phyloP scores from a whole-genome alignment of 2,113 vertebrate species.

The Cyphomyrus plagiostoma region DNA sequence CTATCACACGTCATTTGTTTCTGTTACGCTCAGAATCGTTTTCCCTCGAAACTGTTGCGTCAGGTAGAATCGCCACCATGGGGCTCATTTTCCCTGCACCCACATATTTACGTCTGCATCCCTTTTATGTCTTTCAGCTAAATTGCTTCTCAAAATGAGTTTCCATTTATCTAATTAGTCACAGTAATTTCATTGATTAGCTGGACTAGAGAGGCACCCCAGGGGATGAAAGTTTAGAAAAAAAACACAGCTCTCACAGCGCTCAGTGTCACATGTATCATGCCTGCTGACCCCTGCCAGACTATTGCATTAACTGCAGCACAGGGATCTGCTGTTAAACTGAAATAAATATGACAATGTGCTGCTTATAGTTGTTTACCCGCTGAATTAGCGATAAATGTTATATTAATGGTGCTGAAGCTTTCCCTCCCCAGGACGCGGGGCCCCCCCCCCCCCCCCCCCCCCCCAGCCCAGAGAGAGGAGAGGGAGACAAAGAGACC shows the following conservation, averaged over 20 bases:
- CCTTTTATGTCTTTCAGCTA: neutral
- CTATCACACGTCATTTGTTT: neutral
- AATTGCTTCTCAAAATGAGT: conserved; percentile 15
- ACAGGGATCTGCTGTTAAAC: neutral
- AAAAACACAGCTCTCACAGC: neutral
- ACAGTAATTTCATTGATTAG: conserved; percentile 15
- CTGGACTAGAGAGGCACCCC: conserved; percentile 12
- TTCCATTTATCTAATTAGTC: conserved; percentile 16
- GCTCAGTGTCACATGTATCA: neutral
- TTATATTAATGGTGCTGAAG: neutral
- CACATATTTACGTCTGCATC: neutral
- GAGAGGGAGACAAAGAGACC: no score
- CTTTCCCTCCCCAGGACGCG: neutral
- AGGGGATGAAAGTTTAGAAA: neutral
- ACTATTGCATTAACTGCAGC: neutral
- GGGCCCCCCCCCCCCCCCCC: no score
- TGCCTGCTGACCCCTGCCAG: neutral
- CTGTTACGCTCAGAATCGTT: neutral
- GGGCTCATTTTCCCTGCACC: neutral
- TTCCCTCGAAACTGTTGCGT: neutral
- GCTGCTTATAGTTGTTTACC: neutral
- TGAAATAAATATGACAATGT: neutral
- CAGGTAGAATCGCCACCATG: neutral
- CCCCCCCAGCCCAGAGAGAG: no score
- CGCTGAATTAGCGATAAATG: neutral